Evolutionary conservation across 2,113 vertebrate genomes (phyloP), one percentile per base, ranked within the genome.

Genomic region (Acanthisitta chloris): DNA sequence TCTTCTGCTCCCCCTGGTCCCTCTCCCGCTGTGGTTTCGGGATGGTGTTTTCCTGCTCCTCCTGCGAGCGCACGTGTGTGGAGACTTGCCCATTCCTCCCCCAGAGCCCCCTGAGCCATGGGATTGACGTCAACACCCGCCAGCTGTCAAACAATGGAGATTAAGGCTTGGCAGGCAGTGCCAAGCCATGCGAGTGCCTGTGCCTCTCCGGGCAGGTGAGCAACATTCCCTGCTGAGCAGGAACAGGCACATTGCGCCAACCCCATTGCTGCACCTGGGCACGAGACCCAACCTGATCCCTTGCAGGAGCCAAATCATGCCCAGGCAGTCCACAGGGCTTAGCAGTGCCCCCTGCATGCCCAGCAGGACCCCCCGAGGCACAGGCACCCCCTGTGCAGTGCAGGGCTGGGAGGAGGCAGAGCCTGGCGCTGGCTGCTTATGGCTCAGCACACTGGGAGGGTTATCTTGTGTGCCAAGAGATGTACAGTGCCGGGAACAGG

Each of bases 61-160:
- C 82, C 77, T 58, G 52, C 84, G 72, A 81, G 89, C 65, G 51
- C 24, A n/a, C 16, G 15, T 94, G 42, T 29, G 94, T 2, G 15
- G 72, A 90, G 97, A 96, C 97, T 90, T 96, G 97, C 92, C 94
- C 72, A 33, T 78, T 73, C 38, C 74, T 92, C 74, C 70, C 71
- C 57, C 10, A 95, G 96, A 96, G 93, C 91, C 95, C 96, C 96
- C 96, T 54, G 90, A 97, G 97, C 96, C 94, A 94, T 89, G 67
- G 66, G 23, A 96, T 93, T 97, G 97, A 97, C 97, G 96, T 97
- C 97, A 97, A 79, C 80, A 15, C 5, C 8, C 51, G 5, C 61
- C 88, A 91, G 95, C 96, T 95, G 96, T 96, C 96, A 95, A 85
- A 95, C 83, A 69, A 43, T 4, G 73, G 40, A 91, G 97, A 96